phyloP scores from a whole-genome alignment of 2,888 invertebrate genomes.

The Xanthostigma xanthostigma region DNA sequence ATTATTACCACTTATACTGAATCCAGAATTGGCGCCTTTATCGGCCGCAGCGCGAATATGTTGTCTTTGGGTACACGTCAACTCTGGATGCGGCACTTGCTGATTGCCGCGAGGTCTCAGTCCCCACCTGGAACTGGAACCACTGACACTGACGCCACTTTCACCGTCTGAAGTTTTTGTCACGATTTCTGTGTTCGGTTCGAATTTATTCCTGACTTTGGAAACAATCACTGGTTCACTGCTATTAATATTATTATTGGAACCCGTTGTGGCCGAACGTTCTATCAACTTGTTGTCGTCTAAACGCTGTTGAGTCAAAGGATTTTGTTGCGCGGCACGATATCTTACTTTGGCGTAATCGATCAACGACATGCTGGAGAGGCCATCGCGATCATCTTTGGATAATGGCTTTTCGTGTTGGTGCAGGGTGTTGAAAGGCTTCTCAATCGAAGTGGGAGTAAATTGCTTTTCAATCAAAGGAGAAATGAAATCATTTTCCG shows the following conservation, averaged over 20 bases:
- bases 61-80: constrained; percentile 42
- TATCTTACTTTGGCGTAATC: constrained; percentile 52
- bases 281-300: constrained; percentile 26
- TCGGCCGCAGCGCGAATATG: constrained; percentile 28
- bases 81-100: constrained; percentile 50
- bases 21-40: constrained; percentile 13
- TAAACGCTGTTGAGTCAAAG: constrained; percentile 27
- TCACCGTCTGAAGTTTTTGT: constrained; percentile 15
- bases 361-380: constrained; percentile 35
- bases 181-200: constrained; percentile 12
- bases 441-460: too few relatives aligned
- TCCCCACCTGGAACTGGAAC: constrained; percentile 23
- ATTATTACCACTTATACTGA: constrained; percentile 25
- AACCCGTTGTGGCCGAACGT: constrained; percentile 4
- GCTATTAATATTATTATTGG: constrained; percentile 4
- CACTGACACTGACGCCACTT: constrained; percentile 24
- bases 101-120: constrained; percentile 16
- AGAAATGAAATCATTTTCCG: too few relatives aligned
- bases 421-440: too few relatives aligned
- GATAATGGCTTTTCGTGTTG: constrained; percentile 14
- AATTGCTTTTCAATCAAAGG: too few relatives aligned
- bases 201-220: constrained; percentile 20
- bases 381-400: constrained; percentile 22
- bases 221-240: constrained; percentile 14
- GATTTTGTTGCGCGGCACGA: constrained; percentile 36